A percentile compares a stretch with the other conserved stretches of the same genome.
Conservation (phyloP, 1,140 invertebrate genomes). For the Mya arenaria region DNA sequence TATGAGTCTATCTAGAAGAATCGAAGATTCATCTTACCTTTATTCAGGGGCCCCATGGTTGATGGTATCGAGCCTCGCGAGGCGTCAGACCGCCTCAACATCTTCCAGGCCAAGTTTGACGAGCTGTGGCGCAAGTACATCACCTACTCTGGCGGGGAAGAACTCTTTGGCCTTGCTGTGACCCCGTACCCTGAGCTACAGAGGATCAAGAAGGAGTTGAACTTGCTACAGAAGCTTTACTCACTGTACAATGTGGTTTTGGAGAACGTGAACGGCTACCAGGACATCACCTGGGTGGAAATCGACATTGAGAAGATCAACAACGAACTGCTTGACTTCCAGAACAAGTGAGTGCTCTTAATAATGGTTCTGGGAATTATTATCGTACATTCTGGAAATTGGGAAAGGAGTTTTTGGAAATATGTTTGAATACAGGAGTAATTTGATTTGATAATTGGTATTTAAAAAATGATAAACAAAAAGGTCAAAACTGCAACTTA, state of each 20-base stretch:
- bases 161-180: conserved; percentile 94
- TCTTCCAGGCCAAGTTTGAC: conserved; percentile 97
- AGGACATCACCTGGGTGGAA: conserved; percentile 92
- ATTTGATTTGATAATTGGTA: too few relatives aligned
- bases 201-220: conserved; percentile 95
- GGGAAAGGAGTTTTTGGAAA: too few relatives aligned
- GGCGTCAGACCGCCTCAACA: conserved; percentile 94
- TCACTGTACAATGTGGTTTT: conserved; percentile 98
- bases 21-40: too few relatives aligned
- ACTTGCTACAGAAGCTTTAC: conserved; percentile 97
- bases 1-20: too few relatives aligned
- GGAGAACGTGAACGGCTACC: conserved; percentile 96
- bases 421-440: too few relatives aligned
- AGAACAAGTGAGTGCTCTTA: conserved; percentile 88
- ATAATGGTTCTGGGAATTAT: too few relatives aligned
- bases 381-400: too few relatives aligned
- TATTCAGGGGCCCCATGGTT: conserved; percentile 95
- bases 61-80: conserved; percentile 93
- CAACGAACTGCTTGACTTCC: conserved; percentile 98
- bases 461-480: too few relatives aligned
- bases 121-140: conserved; percentile 97
- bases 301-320: conserved; percentile 99
- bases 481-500: too few relatives aligned
- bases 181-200: conserved; percentile 96
- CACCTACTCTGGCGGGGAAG: conserved; percentile 96